These are phyloP conservation scores for Montipora sp. DNA, from an alignment of 64 coral and sea anemone genomes.

Conservation along the genomic window DNA sequence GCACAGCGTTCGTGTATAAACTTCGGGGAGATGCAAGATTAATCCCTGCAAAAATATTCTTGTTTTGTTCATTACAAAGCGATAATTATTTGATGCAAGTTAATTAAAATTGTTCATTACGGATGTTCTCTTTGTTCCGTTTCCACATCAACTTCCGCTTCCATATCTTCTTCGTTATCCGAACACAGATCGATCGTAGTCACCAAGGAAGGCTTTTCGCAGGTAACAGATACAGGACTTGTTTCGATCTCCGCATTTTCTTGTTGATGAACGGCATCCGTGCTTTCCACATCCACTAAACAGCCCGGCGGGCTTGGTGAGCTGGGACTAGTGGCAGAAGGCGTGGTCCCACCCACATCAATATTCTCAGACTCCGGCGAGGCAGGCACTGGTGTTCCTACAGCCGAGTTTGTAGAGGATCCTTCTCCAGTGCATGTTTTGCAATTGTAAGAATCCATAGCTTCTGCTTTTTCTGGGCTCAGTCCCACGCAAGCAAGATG, in stretches of 20 bases:
- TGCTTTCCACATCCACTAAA: conserved; percentile 13
- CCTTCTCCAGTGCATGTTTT: conserved; percentile 30
- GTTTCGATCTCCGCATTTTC: background rate
- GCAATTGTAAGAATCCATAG: conserved; percentile 91
- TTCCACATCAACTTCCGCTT: background rate
- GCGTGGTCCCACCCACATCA: conserved; percentile 91
- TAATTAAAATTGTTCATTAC: background rate
- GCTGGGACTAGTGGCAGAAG: conserved; percentile 57
- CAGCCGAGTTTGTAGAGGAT: conserved; percentile 38
- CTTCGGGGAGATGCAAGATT: background rate
- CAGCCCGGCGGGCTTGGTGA: conserved; percentile 13
- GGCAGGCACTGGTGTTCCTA: conserved; percentile 8
- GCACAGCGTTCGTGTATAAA: background rate
- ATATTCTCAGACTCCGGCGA: conserved; percentile 89
- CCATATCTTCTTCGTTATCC: conserved; percentile 9
- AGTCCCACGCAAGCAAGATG: conserved; percentile 87
- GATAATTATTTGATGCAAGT: background rate
- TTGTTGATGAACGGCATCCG: background rate
- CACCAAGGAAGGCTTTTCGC: background rate
- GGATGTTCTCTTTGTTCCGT: background rate
- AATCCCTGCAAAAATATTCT: conserved; percentile 41
- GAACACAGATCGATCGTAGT: conserved; percentile 44
- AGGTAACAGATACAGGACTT: background rate
- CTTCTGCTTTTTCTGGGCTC: conserved; percentile 76
- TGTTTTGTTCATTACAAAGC: background rate